These are phyloP conservation scores for Shargacucullia verbasci DNA, from an alignment of 2,888 invertebrate genomes.

Conservation along the genomic window DNA sequence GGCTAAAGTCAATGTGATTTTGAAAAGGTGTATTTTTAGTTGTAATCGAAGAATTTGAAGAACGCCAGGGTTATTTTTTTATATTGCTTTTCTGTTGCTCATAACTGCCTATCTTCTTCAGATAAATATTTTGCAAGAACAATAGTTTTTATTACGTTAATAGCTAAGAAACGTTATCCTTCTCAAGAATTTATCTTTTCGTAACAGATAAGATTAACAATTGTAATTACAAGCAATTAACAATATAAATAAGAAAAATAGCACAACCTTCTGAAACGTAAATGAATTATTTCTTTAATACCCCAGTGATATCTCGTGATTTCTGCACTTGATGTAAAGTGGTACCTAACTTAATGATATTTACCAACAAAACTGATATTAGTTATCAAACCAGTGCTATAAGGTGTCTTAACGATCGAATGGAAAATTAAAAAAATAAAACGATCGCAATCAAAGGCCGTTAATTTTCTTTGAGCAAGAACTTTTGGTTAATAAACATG, in stretches of 20 bases:
- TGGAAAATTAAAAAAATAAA: slow-evolving; percentile 17
- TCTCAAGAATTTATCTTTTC: slow-evolving; percentile 38
- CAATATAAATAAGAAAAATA: slow-evolving; percentile 34
- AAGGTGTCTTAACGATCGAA: slow-evolving; percentile 1
- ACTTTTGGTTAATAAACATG: slow-evolving; percentile 29
- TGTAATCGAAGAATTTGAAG: background rate
- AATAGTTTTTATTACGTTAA: slow-evolving; percentile 29
- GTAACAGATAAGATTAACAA: slow-evolving; percentile 42
- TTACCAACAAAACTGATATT: background rate
- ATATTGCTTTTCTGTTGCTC: background rate
- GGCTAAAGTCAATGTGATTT: slow-evolving; percentile 7
- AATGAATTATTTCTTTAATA: slow-evolving; percentile 11
- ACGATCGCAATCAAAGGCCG: background rate
- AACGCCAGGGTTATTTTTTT: slow-evolving; percentile 4
- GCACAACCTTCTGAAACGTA: slow-evolving; percentile 13
- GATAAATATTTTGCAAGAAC: slow-evolving; percentile 18
- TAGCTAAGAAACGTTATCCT: slow-evolving; percentile 29
- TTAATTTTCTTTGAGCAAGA: slow-evolving; percentile 4
- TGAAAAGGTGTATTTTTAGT: background rate
- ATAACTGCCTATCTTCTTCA: background rate
- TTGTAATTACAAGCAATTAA: slow-evolving; percentile 22
- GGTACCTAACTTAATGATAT: slow-evolving; percentile 1
- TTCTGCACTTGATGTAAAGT: slow-evolving; percentile 11
- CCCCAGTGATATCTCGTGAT: slow-evolving; percentile 14
- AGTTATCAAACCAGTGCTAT: slow-evolving; percentile 2